Conservation (phyloP, 2,797 vertebrate genomes). For the Sebastolobus alascanus region DNA sequence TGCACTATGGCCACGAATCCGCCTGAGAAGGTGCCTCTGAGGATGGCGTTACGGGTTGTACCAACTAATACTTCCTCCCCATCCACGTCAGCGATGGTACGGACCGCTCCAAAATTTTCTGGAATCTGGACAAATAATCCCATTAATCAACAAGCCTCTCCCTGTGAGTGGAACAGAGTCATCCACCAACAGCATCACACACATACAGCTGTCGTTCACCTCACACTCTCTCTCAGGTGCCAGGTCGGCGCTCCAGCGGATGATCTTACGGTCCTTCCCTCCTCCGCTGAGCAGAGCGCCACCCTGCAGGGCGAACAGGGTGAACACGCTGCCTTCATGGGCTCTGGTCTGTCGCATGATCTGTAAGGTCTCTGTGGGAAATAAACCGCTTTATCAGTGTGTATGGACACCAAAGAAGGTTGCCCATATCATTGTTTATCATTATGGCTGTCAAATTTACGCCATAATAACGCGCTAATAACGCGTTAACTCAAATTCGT, state of each 20-base stretch:
- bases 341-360: slow-evolving; percentile 93
- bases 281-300: slow-evolving; percentile 92
- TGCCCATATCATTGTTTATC: neutral
- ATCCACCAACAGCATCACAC: neutral
- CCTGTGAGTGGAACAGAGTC: neutral
- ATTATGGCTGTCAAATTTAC: too few relatives aligned
- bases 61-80: slow-evolving; percentile 92
- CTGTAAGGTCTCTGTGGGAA: slow-evolving; percentile 88
- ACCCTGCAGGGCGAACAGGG: slow-evolving; percentile 87
- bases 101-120: slow-evolving; percentile 90
- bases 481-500: too few relatives aligned
- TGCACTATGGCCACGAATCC: slow-evolving; percentile 92
- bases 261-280: slow-evolving; percentile 91
- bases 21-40: slow-evolving; percentile 87
- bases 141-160: neutral
- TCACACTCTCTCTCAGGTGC: slow-evolving; percentile 91
- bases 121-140: slow-evolving; percentile 82
- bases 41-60: slow-evolving; percentile 91
- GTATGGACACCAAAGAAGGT: neutral
- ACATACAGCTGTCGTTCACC: slow-evolving; percentile 79
- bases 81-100: slow-evolving; percentile 89
- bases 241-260: slow-evolving; percentile 90
- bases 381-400: neutral
- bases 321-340: slow-evolving; percentile 94
- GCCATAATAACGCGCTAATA: too few relatives aligned